Conservation (phyloP, 1,140 invertebrate genomes). For the Araneus ventricosus region DNA sequence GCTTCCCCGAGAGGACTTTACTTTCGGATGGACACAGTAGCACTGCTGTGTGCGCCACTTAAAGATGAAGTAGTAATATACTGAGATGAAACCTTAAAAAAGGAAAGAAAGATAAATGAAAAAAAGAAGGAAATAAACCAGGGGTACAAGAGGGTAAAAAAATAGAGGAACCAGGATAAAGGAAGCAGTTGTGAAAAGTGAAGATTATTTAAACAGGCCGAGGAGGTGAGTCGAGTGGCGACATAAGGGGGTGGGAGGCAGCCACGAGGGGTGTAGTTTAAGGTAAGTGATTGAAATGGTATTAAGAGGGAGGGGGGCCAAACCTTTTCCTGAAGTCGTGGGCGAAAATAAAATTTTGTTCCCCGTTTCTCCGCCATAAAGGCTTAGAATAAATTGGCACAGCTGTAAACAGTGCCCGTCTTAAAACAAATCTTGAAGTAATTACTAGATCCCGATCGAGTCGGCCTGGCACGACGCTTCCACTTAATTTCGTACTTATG, state of each 20-base stretch:
- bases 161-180: not conserved
- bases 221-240: slow-evolving; percentile 50
- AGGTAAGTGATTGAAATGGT: slow-evolving; percentile 69
- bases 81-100: slow-evolving; percentile 21
- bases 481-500: slow-evolving; percentile 75
- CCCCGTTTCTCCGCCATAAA: slow-evolving; percentile 49
- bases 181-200: slow-evolving; percentile 37
- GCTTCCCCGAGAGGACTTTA: slow-evolving; percentile 1
- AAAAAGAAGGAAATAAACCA: slow-evolving; percentile 12
- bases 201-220: slow-evolving; percentile 62
- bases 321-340: slow-evolving; percentile 22
- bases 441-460: slow-evolving; percentile 72
- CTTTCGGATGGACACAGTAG: not conserved
- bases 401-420: slow-evolving; percentile 74
- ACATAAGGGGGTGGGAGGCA: slow-evolving; percentile 23
- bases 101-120: not conserved
- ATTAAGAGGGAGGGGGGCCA: not conserved
- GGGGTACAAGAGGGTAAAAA: not conserved
- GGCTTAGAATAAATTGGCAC: slow-evolving; percentile 72
- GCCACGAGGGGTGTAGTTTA: slow-evolving; percentile 54
- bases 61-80: slow-evolving; percentile 38
- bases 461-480: slow-evolving; percentile 50
- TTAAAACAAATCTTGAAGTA: slow-evolving; percentile 76
- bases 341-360: slow-evolving; percentile 62
- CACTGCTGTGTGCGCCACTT: not conserved